These are phyloP conservation scores for Oscheius onirici DNA, from an alignment of 2,888 invertebrate genomes.

Conservation along the genomic window DNA sequence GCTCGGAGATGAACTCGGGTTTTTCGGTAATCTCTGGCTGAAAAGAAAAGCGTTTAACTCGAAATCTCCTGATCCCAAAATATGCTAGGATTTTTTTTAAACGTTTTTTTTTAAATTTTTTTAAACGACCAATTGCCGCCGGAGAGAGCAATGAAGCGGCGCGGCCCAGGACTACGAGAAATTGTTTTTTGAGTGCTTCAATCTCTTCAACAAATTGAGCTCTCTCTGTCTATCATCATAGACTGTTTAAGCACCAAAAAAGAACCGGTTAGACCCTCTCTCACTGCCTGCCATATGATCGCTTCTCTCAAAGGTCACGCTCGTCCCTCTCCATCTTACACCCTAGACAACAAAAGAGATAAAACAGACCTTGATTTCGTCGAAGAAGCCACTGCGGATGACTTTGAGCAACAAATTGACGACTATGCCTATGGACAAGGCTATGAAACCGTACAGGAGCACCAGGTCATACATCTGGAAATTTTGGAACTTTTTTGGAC, in stretches of 20 bases:
- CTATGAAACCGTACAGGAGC: constrained; percentile 36
- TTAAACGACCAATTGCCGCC: no score
- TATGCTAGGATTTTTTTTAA: no score
- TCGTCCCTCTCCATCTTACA: background rate
- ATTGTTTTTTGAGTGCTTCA: background rate
- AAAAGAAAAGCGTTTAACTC: no score
- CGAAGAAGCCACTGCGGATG: constrained; percentile 51
- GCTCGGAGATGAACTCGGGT: constrained; percentile 14
- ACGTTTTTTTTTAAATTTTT: no score
- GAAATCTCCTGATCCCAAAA: no score
- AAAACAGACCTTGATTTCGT: constrained; percentile 41
- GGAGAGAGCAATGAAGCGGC: no score
- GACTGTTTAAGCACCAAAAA: background rate
- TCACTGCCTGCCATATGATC: constrained; percentile 1
- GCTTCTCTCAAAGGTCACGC: background rate
- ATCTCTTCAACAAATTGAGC: background rate
- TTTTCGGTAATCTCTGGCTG: constrained; percentile 23
- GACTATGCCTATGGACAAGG: constrained; percentile 45
- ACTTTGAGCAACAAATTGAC: constrained; percentile 48
- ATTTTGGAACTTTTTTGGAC: background rate
- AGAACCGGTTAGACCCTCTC: constrained; percentile 4
- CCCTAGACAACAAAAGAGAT: background rate
- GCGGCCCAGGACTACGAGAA: no score
- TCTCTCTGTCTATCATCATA: background rate
- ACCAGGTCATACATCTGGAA: constrained; percentile 24